Evolutionary conservation across 1,140 invertebrate genomes (phyloP), one percentile per base, ranked within the genome.

Genomic region (Orussus abietinus): DNA sequence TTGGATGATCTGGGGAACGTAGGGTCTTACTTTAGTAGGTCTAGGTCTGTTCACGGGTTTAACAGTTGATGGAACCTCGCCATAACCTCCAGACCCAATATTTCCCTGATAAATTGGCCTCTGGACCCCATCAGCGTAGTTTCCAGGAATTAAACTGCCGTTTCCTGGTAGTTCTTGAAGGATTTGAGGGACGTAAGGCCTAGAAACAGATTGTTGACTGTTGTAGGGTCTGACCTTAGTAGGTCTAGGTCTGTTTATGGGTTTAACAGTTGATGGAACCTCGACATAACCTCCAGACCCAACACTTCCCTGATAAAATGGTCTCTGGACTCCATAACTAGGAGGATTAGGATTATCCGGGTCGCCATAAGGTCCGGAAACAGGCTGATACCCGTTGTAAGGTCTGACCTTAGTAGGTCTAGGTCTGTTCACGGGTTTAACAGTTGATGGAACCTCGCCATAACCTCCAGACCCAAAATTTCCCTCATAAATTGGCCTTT

Each of bases 271-370:
- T 9, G 17, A 15, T 47, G 31, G n/a, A 20, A 2, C 25, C 12
- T 41, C 19, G 15, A 34, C 15, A 18, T 18, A 10, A 5, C n/a
- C n/a, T 11, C 37, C 38, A 10, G 40, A 26, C 15, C 22, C 22
- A 25, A 7, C 6, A 25, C 22, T 25, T 25, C 22, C 22, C n/a
- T 25, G 22, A 25, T 25, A n/a, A n/a, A 25, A 25, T n/a, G 22
- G 22, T 25, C n/a, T 25, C 6, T n/a, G 6, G 22, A n/a, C n/a
- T 7, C 65, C 58, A 15, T 51, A 64, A 32, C 33, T 48, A 2
- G 55, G 48, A 11, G 69, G 66, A 48, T 70, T 66, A 0, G 69
- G 69, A 41, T 72, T 68, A 21, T 26, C 60, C 0, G 64, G 61
- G 43, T 72, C 66, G 9, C 54, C 20, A 26, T 70, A 66, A 0